Base-by-base conservation (phyloP, 2,888 invertebrate genomes). In the Drepanosiphum platanoidis region DNA sequence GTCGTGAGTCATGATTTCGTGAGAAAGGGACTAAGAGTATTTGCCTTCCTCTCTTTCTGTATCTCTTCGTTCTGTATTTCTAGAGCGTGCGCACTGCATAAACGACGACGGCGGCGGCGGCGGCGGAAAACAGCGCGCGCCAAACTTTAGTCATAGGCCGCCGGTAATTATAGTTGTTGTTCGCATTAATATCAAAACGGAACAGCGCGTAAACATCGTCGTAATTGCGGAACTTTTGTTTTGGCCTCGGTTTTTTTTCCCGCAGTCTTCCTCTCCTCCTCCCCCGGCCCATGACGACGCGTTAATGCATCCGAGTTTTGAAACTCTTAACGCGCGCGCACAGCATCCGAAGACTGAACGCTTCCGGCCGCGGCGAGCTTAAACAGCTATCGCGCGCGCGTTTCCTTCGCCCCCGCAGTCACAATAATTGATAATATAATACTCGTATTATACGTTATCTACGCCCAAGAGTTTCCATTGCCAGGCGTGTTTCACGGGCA, bases 151-250 rank as follows among this genome's bases (percentile, higher is more conserved):
- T 7, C 61, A 61, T 18, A 52, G n/a, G 52, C 52, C 75, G 32
- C 52, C 75, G 52, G 75, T 75, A 75, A 75, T 75, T 75, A 75
- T 27, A 30, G 30, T 30, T 22, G 52, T 75, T 58, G 52, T n/a
- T 7, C 18, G 7, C 42, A 32, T 74, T 74, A 46, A 74, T 52
- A 74, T 74, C 74, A n/a, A 34, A 75, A 75, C 75, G 75, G 75
- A 75, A 75, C 75, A 75, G 52, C 8, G 52, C 52, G 52, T 13
- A 13, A 58, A 58, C 13, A 34, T 75, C 52, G 52, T 34, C 52
- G 52, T 75, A 75, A 75, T 75, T 75, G 75, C 75, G 9, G 15
- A 75, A 75, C 75, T 75, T 75, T 75, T 75, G 75, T 75, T 58
- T 58, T 75, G 34, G n/a, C 13, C 34, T 9, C 32, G 8, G 15